phyloP scores from a whole-genome alignment of 1,140 invertebrate genomes.

The Ephestia elutella region DNA sequence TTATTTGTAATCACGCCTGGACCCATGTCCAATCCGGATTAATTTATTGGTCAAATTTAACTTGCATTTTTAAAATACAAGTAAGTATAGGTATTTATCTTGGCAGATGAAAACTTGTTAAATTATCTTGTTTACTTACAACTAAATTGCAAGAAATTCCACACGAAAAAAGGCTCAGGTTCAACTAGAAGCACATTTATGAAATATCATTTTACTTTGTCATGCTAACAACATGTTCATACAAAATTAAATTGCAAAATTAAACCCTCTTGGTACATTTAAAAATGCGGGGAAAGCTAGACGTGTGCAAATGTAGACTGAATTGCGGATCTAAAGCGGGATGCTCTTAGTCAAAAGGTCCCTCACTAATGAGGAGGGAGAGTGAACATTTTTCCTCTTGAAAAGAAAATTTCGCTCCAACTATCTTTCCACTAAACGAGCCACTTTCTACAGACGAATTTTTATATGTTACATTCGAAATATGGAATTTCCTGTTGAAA shows the following conservation, averaged over 20 bases:
- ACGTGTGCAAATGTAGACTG: constrained; percentile 44
- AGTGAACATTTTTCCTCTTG: constrained; percentile 54
- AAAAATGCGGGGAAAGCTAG: constrained; percentile 21
- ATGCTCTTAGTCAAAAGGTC: constrained; percentile 53
- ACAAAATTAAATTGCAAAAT: constrained; percentile 12
- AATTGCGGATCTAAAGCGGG: constrained; percentile 48
- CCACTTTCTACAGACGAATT: constrained; percentile 20
- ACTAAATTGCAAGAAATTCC: no score
- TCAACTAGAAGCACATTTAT: no score
- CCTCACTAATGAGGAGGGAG: constrained; percentile 57
- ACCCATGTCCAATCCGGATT: no score
- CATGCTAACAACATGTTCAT: neutral
- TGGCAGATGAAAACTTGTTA: no score
- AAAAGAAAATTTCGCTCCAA: constrained; percentile 56
- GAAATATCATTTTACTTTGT: no score
- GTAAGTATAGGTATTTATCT: no score
- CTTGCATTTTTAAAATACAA: no score
- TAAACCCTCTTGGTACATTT: constrained; percentile 11
- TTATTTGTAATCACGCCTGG: no score
- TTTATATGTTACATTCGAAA: constrained; percentile 1
- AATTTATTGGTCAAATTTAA: no score
- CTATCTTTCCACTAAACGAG: constrained; percentile 53
- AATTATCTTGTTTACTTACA: no score
- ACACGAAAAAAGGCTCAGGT: no score
- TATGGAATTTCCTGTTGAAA: neutral